Evolutionary conservation across 2,888 invertebrate species (phyloP).

Genomic region (Pristionchus maxplancki): DNA sequence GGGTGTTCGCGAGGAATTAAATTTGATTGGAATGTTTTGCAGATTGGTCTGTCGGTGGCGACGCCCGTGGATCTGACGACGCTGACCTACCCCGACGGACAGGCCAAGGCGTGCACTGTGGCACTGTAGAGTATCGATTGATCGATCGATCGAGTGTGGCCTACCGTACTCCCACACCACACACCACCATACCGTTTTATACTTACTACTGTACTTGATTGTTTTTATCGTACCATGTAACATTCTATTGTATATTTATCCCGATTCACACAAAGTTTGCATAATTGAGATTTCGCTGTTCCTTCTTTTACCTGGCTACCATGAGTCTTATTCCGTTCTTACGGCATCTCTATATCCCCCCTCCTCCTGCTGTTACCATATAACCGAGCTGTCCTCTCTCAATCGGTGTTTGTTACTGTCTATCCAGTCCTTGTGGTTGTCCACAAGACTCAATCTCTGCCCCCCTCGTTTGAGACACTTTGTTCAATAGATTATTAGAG

Average conservation of each 20-base stretch:
- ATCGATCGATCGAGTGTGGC: no score
- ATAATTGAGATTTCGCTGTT: conserved; percentile 2
- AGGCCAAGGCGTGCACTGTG: conserved; percentile 17
- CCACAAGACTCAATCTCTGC: conserved; percentile 1
- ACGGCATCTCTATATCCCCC: neutral
- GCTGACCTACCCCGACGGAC: neutral
- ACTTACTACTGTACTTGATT: conserved; percentile 24
- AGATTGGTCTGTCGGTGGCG: conserved; percentile 22
- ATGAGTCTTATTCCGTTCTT: neutral
- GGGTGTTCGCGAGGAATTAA: neutral
- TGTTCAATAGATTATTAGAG: conserved; percentile 2
- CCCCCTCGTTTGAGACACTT: neutral
- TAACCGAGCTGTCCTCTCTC: conserved; percentile 11
- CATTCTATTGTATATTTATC: neutral
- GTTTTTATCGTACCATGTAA: neutral
- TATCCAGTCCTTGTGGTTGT: neutral
- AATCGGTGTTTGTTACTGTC: conserved; percentile 36
- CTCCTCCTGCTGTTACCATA: neutral
- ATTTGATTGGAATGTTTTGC: no score
- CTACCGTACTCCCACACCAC: no score
- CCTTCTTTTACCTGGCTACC: neutral
- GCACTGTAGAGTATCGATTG: conserved; percentile 30
- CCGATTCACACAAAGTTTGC: conserved; percentile 18
- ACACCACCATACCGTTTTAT: neutral
- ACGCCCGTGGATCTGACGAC: conserved; percentile 10